Percentiles rank a stretch among this genome's conserved stretches.
Conservation (phyloP, 1,140 invertebrate species). For the Leguminivora glycinivorella region DNA sequence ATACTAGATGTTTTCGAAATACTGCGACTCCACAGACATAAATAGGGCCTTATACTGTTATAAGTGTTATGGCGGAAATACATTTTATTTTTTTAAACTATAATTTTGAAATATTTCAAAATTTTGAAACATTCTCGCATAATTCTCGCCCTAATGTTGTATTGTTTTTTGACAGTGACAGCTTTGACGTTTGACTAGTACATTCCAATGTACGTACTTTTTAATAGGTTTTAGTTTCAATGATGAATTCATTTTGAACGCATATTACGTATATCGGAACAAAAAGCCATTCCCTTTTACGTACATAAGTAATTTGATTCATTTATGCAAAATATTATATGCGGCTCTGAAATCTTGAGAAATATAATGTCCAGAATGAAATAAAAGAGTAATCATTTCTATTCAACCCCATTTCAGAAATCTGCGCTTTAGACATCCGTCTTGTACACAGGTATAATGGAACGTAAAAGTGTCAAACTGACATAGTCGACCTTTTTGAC, state of each 20-base stretch:
- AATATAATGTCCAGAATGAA: too few relatives aligned
- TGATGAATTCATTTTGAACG: neutral
- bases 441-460: neutral
- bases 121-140: neutral
- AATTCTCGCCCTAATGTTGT: slow-evolving; percentile 3
- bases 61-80: slow-evolving; percentile 16
- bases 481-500: neutral
- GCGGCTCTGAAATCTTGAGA: too few relatives aligned
- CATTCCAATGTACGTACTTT: slow-evolving; percentile 6
- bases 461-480: slow-evolving; percentile 9
- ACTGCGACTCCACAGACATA: slow-evolving; percentile 34
- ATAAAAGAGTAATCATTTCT: too few relatives aligned
- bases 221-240: neutral
- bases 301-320: neutral
- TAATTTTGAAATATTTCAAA: neutral
- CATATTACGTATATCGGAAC: neutral
- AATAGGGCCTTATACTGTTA: slow-evolving; percentile 32
- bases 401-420: too few relatives aligned
- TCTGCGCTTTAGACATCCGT: too few relatives aligned
- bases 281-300: neutral
- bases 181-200: neutral
- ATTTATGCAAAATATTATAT: too few relatives aligned
- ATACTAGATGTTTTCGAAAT: slow-evolving; percentile 51
- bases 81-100: neutral
- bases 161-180: neutral